phyloP scores from a whole-genome alignment of 2,888 invertebrate genomes.

The Caradrina clavipalpis region DNA sequence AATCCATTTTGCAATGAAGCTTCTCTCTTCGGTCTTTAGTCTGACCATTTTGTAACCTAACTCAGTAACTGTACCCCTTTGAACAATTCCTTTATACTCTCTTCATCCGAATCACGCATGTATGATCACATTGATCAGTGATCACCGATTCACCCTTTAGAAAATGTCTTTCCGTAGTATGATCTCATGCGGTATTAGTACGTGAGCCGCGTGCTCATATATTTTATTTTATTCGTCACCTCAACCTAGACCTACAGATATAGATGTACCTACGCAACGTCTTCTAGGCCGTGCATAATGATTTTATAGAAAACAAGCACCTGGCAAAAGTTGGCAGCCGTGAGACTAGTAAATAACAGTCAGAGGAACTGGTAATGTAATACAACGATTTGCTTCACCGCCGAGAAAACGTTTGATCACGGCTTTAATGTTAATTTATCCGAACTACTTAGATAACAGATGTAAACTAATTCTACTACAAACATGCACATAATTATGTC shows the following conservation, averaged over 20 bases:
- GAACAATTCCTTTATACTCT: not conserved
- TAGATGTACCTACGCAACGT: not conserved
- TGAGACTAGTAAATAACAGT: slow-evolving; percentile 17
- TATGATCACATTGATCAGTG: too few species aligned
- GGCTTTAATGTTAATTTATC: slow-evolving; percentile 11
- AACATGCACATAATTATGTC: slow-evolving; percentile 15
- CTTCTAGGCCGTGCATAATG: slow-evolving; percentile 22
- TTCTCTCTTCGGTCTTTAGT: not conserved
- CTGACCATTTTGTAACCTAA: not conserved
- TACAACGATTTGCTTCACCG: slow-evolving; percentile 8
- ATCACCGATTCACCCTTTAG: slow-evolving; percentile 4
- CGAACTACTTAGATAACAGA: slow-evolving; percentile 11
- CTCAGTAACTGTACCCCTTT: not conserved
- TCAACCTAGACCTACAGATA: slow-evolving; percentile 41
- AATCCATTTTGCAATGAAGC: not conserved
- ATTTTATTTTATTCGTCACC: slow-evolving; percentile 30
- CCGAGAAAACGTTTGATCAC: slow-evolving; percentile 6
- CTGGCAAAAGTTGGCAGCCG: slow-evolving; percentile 29
- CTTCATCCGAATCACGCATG: not conserved
- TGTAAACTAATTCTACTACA: slow-evolving; percentile 15
- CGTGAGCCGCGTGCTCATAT: slow-evolving; percentile 25
- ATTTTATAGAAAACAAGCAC: slow-evolving; percentile 39
- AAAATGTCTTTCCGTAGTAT: slow-evolving; percentile 33
- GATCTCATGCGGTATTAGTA: slow-evolving; percentile 34
- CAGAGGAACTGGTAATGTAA: slow-evolving; percentile 1